phyloP scores from a whole-genome alignment of 2,113 vertebrate species.

The Micronycteris hirsuta region DNA sequence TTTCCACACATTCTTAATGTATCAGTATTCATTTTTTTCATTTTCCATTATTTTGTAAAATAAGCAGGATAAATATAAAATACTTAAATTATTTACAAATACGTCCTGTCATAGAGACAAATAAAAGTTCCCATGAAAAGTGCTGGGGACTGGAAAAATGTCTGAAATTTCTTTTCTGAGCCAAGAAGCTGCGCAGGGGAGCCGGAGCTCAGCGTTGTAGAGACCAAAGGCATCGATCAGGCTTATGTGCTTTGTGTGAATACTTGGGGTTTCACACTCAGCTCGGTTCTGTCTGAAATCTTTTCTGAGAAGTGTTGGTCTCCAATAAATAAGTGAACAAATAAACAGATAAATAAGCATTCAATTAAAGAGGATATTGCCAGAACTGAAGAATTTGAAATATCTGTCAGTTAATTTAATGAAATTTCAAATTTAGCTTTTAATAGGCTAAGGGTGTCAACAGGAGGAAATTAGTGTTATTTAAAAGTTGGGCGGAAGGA shows the following conservation, averaged over 20 bases:
- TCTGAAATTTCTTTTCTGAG: neutral
- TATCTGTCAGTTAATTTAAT: neutral
- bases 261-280: neutral
- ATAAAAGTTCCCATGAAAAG: neutral
- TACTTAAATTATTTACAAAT: neutral
- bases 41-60: neutral
- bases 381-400: neutral
- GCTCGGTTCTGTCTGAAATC: neutral
- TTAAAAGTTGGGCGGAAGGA: neutral
- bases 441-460: neutral
- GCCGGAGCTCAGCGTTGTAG: neutral
- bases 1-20: too few relatives aligned
- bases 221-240: neutral
- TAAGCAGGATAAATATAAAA: neutral
- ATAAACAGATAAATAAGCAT: neutral
- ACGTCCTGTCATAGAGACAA: neutral
- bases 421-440: neutral
- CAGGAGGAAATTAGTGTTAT: neutral
- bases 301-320: neutral
- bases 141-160: neutral
- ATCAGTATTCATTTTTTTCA: neutral
- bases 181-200: neutral
- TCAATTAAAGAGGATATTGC: neutral
- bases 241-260: neutral
- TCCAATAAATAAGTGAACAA: neutral